Evolutionary conservation across 2,888 invertebrate species (phyloP).

Genomic region (Stomorhina lunata): DNA sequence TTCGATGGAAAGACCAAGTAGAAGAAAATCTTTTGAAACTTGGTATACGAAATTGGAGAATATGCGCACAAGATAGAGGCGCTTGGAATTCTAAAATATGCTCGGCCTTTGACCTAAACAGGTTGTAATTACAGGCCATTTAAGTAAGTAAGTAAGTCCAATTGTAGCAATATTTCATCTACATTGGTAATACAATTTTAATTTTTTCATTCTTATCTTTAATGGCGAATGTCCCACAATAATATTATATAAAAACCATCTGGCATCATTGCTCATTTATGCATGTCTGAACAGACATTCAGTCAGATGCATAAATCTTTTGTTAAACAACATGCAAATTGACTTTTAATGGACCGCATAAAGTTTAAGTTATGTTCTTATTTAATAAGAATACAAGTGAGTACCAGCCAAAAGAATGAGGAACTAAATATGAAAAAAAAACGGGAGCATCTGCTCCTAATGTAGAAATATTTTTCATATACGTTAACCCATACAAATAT

Average conservation of each 20-base stretch:
- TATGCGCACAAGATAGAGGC: no score
- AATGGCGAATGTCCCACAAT: no score
- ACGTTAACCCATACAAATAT: neutral
- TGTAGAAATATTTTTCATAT: conserved; percentile 4
- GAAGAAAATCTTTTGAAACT: no score
- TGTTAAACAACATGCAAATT: conserved; percentile 64
- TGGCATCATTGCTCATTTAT: neutral
- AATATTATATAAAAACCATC: neutral
- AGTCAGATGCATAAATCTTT: conserved; percentile 58
- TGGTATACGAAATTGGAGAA: no score
- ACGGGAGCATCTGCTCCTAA: conserved; percentile 47
- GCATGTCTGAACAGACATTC: conserved; percentile 18
- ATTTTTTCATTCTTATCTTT: no score
- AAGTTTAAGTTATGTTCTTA: conserved; percentile 52
- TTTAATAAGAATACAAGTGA: conserved; percentile 49
- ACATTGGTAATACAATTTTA: no score
- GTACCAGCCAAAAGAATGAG: neutral
- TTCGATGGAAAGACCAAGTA: no score
- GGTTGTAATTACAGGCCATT: no score
- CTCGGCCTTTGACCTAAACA: no score
- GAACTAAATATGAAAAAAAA: neutral
- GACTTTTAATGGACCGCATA: conserved; percentile 63
- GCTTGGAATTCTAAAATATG: no score
- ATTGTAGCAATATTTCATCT: no score
- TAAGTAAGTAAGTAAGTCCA: no score